Percentiles rank a stretch among this genome's conserved stretches.
Conservation (phyloP, 2,113 vertebrate genomes). For the Psilopogon haemacephalus region DNA sequence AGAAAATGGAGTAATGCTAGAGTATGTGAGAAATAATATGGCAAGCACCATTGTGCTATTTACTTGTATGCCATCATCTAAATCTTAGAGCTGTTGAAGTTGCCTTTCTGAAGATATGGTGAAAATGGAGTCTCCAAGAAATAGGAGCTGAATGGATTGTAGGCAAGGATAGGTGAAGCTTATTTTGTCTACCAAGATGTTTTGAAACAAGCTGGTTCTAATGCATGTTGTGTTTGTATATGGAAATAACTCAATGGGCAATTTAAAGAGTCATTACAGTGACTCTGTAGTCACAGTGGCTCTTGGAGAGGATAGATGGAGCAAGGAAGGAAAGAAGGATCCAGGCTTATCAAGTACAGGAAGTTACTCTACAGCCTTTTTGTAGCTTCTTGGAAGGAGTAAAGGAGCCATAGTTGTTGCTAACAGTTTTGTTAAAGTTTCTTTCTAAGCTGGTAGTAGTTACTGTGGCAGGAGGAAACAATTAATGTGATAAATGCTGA, state of each 20-base stretch:
- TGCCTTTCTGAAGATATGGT: neutral
- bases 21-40: neutral
- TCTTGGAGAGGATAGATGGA: neutral
- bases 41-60: neutral
- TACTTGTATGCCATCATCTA: neutral
- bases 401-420: neutral
- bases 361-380: neutral
- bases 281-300: neutral
- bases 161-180: neutral
- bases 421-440: neutral
- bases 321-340: neutral
- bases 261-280: neutral
- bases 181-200: neutral
- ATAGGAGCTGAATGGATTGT: neutral
- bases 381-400: neutral
- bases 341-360: neutral
- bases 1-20: neutral
- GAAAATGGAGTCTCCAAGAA: neutral
- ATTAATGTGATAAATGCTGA: neutral
- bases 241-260: neutral
- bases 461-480: neutral
- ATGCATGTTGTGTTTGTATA: neutral
- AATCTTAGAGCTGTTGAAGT: neutral
- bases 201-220: neutral
- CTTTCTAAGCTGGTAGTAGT: neutral